Percentiles rank a stretch among this genome's conserved stretches.
phyloP scores from a whole-genome alignment of 2,113 vertebrate genomes.

The Hepsetus odoe region DNA sequence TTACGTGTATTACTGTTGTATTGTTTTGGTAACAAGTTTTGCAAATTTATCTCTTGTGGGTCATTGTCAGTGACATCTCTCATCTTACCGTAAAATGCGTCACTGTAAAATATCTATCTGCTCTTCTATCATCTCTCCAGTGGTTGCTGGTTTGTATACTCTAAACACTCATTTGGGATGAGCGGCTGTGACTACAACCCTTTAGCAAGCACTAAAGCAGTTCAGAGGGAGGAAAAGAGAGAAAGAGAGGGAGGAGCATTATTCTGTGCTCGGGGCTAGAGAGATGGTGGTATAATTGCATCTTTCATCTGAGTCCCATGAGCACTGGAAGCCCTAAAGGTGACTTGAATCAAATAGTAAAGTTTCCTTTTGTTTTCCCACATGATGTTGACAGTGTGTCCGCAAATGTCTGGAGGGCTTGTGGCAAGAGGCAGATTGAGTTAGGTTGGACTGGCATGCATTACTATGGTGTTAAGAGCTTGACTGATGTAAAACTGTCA shows the following conservation, averaged over 20 bases:
- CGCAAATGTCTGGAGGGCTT: constrained; percentile 37
- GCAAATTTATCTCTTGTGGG: background rate
- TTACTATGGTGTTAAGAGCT: background rate
- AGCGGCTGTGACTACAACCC: constrained; percentile 27
- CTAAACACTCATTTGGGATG: constrained; percentile 44
- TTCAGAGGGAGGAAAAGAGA: constrained; percentile 30
- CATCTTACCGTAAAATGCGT: constrained; percentile 6
- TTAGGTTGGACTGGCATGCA: background rate
- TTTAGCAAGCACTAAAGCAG: constrained; percentile 28
- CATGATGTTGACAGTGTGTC: constrained; percentile 34
- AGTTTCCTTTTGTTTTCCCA: constrained; percentile 53
- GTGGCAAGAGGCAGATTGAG: background rate
- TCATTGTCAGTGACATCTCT: background rate
- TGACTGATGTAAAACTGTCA: too few species aligned
- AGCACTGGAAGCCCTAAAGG: constrained; percentile 59
- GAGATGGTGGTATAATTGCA: constrained; percentile 63
- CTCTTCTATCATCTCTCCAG: background rate
- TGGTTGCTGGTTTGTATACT: constrained; percentile 28
- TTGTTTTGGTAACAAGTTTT: background rate
- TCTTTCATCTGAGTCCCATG: constrained; percentile 74
- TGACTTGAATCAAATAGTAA: constrained; percentile 62
- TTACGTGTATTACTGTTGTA: background rate
- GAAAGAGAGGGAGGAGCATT: background rate
- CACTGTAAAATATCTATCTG: background rate
- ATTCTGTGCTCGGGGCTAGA: constrained; percentile 15